phyloP scores from a whole-genome alignment of 1,140 invertebrate species.

The Diabrotica virgifera region DNA sequence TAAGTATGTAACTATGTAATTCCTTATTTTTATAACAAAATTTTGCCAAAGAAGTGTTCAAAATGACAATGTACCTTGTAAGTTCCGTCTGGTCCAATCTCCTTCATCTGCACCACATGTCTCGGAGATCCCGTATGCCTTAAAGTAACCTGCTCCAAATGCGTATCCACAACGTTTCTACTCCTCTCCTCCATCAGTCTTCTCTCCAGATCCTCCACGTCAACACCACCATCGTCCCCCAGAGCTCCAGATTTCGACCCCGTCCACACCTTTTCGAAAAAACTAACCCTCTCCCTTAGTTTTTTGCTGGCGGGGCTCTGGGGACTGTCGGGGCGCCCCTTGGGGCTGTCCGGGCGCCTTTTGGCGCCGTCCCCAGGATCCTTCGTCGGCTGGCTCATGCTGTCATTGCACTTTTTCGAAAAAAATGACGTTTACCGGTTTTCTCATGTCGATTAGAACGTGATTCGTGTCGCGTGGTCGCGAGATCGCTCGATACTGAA shows the following conservation, averaged over 20 bases:
- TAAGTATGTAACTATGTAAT: no score
- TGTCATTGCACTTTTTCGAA: constrained; percentile 19
- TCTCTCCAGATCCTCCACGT: constrained; percentile 61
- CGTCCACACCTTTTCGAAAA: constrained; percentile 75
- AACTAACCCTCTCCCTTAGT: constrained; percentile 67
- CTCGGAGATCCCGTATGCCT: constrained; percentile 54
- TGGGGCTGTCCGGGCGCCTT: constrained; percentile 31
- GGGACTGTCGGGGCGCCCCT: constrained; percentile 32
- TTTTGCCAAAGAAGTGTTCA: not conserved
- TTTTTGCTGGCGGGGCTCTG: constrained; percentile 43
- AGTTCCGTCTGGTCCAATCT: constrained; percentile 33
- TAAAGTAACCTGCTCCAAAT: constrained; percentile 57
- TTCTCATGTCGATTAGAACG: constrained; percentile 26
- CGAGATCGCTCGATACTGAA: constrained; percentile 43
- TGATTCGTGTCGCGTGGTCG: constrained; percentile 24
- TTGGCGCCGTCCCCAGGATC: constrained; percentile 30
- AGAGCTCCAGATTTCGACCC: constrained; percentile 49
- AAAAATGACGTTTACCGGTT: constrained; percentile 18
- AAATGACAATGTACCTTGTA: constrained; percentile 32
- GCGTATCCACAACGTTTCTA: constrained; percentile 51
- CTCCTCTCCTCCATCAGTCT: constrained; percentile 56
- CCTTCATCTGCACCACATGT: constrained; percentile 40
- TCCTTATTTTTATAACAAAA: no score
- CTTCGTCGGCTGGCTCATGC: constrained; percentile 31
- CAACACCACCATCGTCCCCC: constrained; percentile 55